These are phyloP conservation scores for Augochlora pura DNA, from an alignment of 1,140 invertebrate genomes.

Conservation along the genomic window DNA sequence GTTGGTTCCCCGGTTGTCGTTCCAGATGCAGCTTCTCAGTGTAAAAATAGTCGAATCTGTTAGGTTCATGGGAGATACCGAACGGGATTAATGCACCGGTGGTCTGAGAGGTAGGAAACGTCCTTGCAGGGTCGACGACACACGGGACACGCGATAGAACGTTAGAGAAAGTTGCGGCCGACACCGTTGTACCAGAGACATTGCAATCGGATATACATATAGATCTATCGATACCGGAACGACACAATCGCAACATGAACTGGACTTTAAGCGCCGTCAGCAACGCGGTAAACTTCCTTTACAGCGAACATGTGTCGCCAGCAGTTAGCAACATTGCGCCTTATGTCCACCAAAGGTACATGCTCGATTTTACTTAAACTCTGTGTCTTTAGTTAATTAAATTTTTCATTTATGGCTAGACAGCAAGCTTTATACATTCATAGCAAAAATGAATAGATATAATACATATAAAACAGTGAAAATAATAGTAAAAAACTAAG, in stretches of 20 bases:
- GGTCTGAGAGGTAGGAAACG: conserved; percentile 1
- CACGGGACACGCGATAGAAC: not conserved
- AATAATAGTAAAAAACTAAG: no score
- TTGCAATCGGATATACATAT: not conserved
- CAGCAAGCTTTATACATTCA: no score
- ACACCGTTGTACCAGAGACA: no score
- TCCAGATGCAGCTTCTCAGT: not conserved
- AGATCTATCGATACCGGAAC: not conserved
- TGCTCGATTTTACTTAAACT: no score
- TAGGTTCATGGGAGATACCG: no score
- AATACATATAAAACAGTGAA: no score
- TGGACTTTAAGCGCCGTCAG: conserved; percentile 36
- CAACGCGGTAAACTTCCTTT: conserved; percentile 60
- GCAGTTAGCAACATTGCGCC: conserved; percentile 60
- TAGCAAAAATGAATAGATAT: no score
- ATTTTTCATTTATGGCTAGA: no score
- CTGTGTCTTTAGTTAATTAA: no score
- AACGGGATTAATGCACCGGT: no score
- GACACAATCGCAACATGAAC: conserved; percentile 42
- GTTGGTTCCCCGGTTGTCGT: not conserved
- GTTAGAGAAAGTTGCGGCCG: no score
- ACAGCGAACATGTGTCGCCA: conserved; percentile 63
- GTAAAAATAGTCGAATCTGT: conserved; percentile 1
- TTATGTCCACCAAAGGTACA: conserved; percentile 70
- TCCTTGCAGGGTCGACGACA: conserved; percentile 25